Evolutionary conservation across 1,140 invertebrate genomes (phyloP).

Genomic region (Plutomurus gul): DNA sequence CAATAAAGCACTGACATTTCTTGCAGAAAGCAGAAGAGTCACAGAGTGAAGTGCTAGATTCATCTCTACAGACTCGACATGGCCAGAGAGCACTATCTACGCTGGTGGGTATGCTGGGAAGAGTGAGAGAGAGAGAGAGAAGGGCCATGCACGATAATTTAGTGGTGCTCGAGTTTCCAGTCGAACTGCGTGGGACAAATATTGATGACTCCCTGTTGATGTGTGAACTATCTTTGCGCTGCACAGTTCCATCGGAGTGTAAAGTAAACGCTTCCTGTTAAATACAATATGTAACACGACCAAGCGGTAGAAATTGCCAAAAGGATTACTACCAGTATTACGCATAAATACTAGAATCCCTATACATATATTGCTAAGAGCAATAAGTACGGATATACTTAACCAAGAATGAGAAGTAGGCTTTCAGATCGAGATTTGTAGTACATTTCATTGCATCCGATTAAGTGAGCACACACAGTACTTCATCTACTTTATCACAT

Average conservation of each 20-base stretch:
- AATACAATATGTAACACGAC: not conserved
- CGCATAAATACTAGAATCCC: not conserved
- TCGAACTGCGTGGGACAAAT: not conserved
- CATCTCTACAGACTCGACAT: too few species aligned
- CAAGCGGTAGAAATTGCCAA: not conserved
- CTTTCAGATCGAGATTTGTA: too few species aligned
- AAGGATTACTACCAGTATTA: constrained; percentile 4
- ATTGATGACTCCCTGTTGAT: constrained; percentile 23
- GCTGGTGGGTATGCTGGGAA: too few species aligned
- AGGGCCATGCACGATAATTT: too few species aligned
- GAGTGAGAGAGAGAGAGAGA: not conserved
- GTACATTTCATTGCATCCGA: not conserved
- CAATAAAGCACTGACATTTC: not conserved
- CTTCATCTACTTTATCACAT: too few species aligned
- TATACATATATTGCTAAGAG: not conserved
- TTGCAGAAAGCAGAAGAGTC: too few species aligned
- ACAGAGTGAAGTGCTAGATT: too few species aligned
- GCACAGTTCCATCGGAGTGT: not conserved
- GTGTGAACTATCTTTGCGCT: not conserved
- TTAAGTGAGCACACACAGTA: too few species aligned
- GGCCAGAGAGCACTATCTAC: too few species aligned
- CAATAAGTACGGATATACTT: not conserved
- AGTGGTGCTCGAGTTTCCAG: too few species aligned
- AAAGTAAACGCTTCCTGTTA: not conserved
- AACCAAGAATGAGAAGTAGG: too few species aligned